phyloP scores from a whole-genome alignment of 2,113 vertebrate genomes.

The Apaloderma vittatum region DNA sequence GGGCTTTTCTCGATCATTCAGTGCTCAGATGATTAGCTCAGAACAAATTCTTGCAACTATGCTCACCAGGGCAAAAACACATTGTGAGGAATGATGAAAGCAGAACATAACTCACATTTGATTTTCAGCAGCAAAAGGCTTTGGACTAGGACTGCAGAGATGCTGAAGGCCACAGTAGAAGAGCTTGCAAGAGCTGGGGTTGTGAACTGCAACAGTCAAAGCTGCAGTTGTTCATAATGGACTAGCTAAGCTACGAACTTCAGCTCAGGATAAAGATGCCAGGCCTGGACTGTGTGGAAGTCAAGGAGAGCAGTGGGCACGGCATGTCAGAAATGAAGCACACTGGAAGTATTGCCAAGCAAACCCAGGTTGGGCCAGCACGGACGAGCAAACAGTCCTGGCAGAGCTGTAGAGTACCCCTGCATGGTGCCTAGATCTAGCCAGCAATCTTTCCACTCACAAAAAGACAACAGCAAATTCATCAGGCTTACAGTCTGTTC shows the following conservation, averaged over 20 bases:
- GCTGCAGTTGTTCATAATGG: neutral
- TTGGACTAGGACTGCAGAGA: conserved; percentile 21
- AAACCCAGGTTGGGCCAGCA: conserved; percentile 1
- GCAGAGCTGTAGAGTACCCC: neutral
- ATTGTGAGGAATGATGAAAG: conserved; percentile 43
- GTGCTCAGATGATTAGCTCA: conserved; percentile 43
- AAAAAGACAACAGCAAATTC: neutral
- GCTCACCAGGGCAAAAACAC: conserved; percentile 59
- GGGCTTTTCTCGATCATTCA: conserved; percentile 25
- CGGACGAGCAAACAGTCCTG: neutral
- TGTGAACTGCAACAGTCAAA: conserved; percentile 18
- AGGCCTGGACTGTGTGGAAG: neutral
- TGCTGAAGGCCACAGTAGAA: conserved; percentile 34
- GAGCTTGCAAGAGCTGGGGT: neutral
- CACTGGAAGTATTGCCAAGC: neutral
- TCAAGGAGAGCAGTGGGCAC: neutral
- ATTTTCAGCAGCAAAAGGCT: conserved; percentile 50
- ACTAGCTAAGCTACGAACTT: neutral
- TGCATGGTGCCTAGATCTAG: neutral
- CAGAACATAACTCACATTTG: conserved; percentile 29
- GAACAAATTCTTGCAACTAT: conserved; percentile 56
- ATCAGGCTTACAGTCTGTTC: neutral
- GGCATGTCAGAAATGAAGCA: neutral
- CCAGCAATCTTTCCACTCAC: neutral
- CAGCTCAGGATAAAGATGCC: neutral